A percentile compares a stretch with the other conserved stretches of the same genome.
Evolutionary conservation across 37 sponge, comb jelly and placozoan genomes (phyloP).

Genomic region (Ianthella basta): DNA sequence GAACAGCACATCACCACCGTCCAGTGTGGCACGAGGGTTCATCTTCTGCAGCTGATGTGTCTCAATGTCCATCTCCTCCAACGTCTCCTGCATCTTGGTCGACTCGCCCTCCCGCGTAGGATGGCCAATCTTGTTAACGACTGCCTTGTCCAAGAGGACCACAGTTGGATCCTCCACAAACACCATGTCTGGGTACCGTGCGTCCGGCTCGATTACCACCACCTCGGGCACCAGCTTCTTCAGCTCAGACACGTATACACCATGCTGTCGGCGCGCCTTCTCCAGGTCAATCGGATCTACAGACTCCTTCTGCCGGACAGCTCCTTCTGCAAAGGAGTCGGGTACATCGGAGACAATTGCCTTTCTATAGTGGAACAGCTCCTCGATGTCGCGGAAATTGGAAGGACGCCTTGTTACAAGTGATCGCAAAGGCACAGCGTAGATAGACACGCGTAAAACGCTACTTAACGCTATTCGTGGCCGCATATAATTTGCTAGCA

Average conservation of each 20-base stretch:
- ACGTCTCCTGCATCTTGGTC: slow-evolving; percentile 30
- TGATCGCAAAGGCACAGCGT: no score
- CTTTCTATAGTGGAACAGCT: slow-evolving; percentile 49
- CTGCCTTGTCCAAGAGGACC: slow-evolving; percentile 65
- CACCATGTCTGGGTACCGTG: slow-evolving; percentile 79
- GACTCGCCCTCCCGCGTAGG: slow-evolving; percentile 63
- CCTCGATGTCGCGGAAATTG: neutral
- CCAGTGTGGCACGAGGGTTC: slow-evolving; percentile 60
- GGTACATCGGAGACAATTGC: slow-evolving; percentile 67
- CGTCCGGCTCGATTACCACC: slow-evolving; percentile 64
- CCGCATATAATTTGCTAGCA: no score
- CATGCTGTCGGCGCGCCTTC: slow-evolving; percentile 67
- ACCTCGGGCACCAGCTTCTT: slow-evolving; percentile 47
- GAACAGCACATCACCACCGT: slow-evolving; percentile 94
- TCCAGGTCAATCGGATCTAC: slow-evolving; percentile 56
- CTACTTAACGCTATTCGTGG: no score
- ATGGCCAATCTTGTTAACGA: slow-evolving; percentile 70
- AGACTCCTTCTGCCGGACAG: slow-evolving; percentile 44
- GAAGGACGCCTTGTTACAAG: no score
- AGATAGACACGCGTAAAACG: no score
- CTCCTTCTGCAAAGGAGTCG: slow-evolving; percentile 46
- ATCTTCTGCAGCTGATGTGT: slow-evolving; percentile 51
- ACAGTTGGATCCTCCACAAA: slow-evolving; percentile 89
- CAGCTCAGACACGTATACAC: slow-evolving; percentile 53
- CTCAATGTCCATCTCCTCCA: slow-evolving; percentile 59